phyloP scores from a whole-genome alignment of 2,888 invertebrate species.

The Pachliopta kotzebuea region DNA sequence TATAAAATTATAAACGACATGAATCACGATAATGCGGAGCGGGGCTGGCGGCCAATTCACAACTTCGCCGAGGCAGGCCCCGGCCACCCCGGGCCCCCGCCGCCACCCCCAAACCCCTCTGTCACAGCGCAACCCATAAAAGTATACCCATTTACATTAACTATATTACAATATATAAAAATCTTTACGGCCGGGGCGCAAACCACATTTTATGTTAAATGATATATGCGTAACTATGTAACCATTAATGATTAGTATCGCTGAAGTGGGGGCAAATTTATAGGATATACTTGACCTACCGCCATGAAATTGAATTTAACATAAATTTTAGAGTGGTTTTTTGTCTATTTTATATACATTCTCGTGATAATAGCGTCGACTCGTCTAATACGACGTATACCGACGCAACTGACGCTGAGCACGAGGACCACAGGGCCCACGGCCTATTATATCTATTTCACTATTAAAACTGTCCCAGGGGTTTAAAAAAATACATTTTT shows the following conservation, averaged over 20 bases:
- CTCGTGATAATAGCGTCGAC: no score
- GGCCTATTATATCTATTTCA: no score
- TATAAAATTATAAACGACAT: constrained; percentile 80
- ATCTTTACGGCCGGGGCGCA: constrained; percentile 1
- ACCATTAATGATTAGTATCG: not conserved
- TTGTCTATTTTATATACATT: no score
- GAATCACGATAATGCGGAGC: constrained; percentile 78
- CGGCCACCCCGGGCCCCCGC: constrained; percentile 44
- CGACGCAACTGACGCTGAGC: no score
- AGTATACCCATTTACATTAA: constrained; percentile 15
- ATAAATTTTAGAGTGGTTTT: not conserved
- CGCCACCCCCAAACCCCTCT: constrained; percentile 35
- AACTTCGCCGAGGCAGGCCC: constrained; percentile 58
- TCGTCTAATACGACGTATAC: no score
- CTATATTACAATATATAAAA: constrained; percentile 4
- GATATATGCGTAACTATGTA: not conserved
- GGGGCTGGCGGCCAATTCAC: constrained; percentile 75
- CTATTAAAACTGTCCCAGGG: no score
- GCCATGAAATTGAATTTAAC: not conserved
- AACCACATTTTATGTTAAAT: not conserved
- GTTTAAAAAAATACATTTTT: no score
- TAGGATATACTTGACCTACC: not conserved
- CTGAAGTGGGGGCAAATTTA: not conserved
- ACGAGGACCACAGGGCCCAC: no score
- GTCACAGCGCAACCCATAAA: constrained; percentile 30